A percentile compares a stretch with the other conserved stretches of the same genome.
Conservation (phyloP, 2,888 invertebrate species). For the Zonitis immaculata region DNA sequence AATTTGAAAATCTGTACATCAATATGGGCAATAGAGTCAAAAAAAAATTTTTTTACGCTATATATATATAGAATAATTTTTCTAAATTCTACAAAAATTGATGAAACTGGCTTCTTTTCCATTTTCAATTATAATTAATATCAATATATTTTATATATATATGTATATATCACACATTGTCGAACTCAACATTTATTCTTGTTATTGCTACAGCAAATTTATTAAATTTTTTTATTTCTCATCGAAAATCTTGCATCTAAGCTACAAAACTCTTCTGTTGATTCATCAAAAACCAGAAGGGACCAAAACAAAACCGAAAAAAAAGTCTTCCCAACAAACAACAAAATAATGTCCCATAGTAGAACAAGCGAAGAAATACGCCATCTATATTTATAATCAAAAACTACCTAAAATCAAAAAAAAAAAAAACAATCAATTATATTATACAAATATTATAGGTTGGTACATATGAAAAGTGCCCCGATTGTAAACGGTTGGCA, state of each 20-base stretch:
- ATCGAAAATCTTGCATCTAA: slow-evolving; percentile 23
- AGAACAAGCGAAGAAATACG: slow-evolving; percentile 22
- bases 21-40: no score
- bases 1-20: slow-evolving; percentile 37
- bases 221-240: no score
- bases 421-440: no score
- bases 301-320: no score
- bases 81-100: slow-evolving; percentile 4
- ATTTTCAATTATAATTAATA: background rate
- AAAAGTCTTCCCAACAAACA: slow-evolving; percentile 26
- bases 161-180: slow-evolving; percentile 40
- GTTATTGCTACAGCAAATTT: slow-evolving; percentile 55
- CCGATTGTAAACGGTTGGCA: no score
- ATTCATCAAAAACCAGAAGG: no score
- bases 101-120: background rate
- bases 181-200: slow-evolving; percentile 32
- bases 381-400: slow-evolving; percentile 3
- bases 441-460: no score
- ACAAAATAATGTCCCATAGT: slow-evolving; percentile 18
- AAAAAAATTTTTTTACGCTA: no score
- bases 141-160: slow-evolving; percentile 20
- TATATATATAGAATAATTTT: no score
- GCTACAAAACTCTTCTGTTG: slow-evolving; percentile 3
- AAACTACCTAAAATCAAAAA: slow-evolving; percentile 17
- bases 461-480: no score